A percentile compares a stretch with the other conserved stretches of the same genome.
These are phyloP conservation scores for Ageneiosus marmoratus DNA, from an alignment of 2,113 vertebrate species.

Conservation along the genomic window DNA sequence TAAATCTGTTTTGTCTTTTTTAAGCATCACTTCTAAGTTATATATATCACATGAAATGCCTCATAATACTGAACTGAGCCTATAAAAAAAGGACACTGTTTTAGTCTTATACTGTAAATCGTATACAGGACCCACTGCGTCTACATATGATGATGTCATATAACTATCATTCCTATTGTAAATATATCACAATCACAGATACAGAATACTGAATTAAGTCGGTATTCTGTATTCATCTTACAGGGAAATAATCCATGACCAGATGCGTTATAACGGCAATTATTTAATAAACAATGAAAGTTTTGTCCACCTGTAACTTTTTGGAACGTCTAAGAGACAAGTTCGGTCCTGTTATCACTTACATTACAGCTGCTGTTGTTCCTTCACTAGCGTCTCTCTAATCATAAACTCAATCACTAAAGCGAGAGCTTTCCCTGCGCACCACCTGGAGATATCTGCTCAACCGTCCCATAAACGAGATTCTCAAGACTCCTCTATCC, in stretches of 20 bases:
- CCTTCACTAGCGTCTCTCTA: background rate
- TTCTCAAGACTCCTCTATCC: slow-evolving; percentile 68
- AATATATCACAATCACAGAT: background rate
- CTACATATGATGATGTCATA: background rate
- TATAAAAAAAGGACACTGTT: background rate
- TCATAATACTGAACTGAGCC: background rate
- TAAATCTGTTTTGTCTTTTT: background rate
- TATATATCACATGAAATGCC: background rate
- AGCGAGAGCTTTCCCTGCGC: background rate
- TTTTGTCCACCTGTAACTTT: too few relatives aligned
- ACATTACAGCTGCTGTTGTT: background rate
- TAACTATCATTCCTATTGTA: background rate
- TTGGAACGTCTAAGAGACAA: background rate
- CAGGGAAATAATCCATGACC: background rate
- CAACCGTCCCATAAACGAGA: slow-evolving; percentile 63
- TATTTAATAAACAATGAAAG: too few relatives aligned
- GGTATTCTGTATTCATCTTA: background rate
- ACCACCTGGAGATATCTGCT: slow-evolving; percentile 33
- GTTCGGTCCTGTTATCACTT: background rate
- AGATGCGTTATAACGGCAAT: too few relatives aligned
- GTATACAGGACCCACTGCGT: background rate
- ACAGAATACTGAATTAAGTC: background rate
- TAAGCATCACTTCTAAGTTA: too few relatives aligned
- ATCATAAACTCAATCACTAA: background rate
- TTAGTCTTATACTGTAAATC: background rate